Evolutionary conservation across 2,113 vertebrate genomes (phyloP).

Genomic region (Gopherus flavomarginatus): DNA sequence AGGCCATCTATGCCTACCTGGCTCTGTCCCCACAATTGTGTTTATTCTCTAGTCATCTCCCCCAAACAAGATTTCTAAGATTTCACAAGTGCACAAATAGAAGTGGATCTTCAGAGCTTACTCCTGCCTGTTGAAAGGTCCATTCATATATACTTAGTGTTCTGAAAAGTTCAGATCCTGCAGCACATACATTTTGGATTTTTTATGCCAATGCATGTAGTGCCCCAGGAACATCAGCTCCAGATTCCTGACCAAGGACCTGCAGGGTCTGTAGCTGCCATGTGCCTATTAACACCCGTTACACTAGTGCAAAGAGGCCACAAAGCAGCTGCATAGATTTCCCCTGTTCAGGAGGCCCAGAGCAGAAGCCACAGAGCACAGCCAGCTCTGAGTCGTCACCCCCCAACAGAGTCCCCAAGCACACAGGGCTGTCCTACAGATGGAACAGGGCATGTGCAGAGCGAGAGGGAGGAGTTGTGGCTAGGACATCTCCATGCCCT

Average conservation of each 20-base stretch:
- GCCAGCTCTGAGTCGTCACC: background rate
- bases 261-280: background rate
- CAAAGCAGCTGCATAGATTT: background rate
- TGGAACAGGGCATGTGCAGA: rapidly evolving
- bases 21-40: background rate
- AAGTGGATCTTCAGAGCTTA: background rate
- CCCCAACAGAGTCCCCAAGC: background rate
- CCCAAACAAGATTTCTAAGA: background rate
- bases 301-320: background rate
- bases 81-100: background rate
- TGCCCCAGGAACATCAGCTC: background rate
- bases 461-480: background rate
- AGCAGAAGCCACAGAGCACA: background rate
- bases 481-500: background rate
- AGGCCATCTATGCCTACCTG: background rate
- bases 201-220: background rate
- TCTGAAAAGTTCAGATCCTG: background rate
- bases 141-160: background rate
- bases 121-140: background rate
- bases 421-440: background rate
- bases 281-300: background rate
- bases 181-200: background rate
- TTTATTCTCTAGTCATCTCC: conserved; percentile 17
- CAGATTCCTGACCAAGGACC: background rate
- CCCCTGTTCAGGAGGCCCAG: background rate